These are phyloP conservation scores for Dryadula phaetusa DNA, from an alignment of 2,888 invertebrate genomes.

Conservation along the genomic window DNA sequence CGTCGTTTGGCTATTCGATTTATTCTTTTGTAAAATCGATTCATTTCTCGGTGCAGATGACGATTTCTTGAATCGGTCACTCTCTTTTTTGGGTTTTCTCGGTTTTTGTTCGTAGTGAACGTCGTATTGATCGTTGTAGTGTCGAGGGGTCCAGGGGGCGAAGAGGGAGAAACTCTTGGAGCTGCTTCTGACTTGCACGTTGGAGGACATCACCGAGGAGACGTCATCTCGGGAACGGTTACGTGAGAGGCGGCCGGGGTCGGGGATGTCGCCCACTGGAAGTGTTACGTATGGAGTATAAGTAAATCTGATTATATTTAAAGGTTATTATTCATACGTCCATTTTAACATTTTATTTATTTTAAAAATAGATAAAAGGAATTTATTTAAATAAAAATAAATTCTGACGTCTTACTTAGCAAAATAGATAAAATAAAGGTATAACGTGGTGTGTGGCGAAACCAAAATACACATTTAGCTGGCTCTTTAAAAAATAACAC, in stretches of 20 bases:
- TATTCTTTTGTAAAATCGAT: slow-evolving; percentile 75
- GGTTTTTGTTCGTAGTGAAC: slow-evolving; percentile 90
- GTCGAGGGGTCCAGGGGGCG: slow-evolving; percentile 93
- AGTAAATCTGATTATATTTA: background rate
- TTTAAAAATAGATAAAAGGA: no score
- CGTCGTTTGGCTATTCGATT: slow-evolving; percentile 77
- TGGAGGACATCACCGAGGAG: slow-evolving; percentile 86
- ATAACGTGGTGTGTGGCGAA: no score
- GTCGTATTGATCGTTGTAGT: slow-evolving; percentile 89
- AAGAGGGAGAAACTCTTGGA: slow-evolving; percentile 92
- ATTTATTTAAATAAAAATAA: no score
- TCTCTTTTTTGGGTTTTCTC: slow-evolving; percentile 65
- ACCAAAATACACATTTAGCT: no score
- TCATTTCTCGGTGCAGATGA: slow-evolving; percentile 69
- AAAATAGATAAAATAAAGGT: no score
- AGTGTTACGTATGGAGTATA: no score
- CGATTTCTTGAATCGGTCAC: slow-evolving; percentile 66
- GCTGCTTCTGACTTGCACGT: slow-evolving; percentile 88
- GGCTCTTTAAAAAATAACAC: no score
- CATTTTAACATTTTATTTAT: no score
- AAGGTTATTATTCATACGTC: background rate
- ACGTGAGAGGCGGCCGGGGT: slow-evolving; percentile 85
- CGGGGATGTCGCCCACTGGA: slow-evolving; percentile 92
- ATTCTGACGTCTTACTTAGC: no score
- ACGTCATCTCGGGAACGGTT: slow-evolving; percentile 91